Evolutionary conservation across 2,888 invertebrate species (phyloP).

Genomic region (Chromoteleia sp.): DNA sequence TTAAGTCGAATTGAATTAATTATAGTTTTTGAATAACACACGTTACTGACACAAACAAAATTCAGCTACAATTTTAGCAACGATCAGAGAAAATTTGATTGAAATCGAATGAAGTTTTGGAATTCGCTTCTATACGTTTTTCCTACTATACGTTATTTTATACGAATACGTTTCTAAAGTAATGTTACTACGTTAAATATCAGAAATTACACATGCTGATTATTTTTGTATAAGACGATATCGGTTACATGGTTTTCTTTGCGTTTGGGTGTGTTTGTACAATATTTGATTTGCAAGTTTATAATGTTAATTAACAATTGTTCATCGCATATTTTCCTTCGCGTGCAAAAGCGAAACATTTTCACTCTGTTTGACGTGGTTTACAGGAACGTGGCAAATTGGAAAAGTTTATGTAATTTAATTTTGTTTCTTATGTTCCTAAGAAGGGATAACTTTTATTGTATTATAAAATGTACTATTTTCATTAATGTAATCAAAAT

Average conservation of each 20-base stretch:
- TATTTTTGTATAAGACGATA: background rate
- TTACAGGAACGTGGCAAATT: too few species aligned
- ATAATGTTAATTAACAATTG: background rate
- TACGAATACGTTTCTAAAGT: too few species aligned
- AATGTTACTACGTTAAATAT: background rate
- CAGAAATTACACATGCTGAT: conserved; percentile 8
- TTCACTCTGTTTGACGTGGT: background rate
- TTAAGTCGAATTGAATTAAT: conserved; percentile 12
- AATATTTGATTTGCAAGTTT: background rate
- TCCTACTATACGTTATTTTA: too few species aligned
- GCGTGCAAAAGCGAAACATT: background rate
- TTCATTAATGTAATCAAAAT: too few species aligned
- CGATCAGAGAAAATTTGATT: conserved; percentile 5
- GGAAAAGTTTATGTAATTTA: too few species aligned
- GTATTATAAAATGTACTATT: too few species aligned
- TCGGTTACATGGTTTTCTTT: background rate
- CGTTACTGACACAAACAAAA: conserved; percentile 32
- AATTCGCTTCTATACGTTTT: too few species aligned
- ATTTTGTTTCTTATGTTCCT: too few species aligned
- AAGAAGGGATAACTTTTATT: too few species aligned
- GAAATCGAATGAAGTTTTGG: too few species aligned
- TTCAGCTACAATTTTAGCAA: conserved; percentile 10
- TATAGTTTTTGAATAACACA: background rate
- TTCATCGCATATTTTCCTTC: background rate
- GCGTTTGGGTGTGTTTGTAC: background rate